Evolutionary conservation across 30 jellyfish, hydroid and myxozoan species (phyloP).

Genomic region (Aurelia coerulea): DNA sequence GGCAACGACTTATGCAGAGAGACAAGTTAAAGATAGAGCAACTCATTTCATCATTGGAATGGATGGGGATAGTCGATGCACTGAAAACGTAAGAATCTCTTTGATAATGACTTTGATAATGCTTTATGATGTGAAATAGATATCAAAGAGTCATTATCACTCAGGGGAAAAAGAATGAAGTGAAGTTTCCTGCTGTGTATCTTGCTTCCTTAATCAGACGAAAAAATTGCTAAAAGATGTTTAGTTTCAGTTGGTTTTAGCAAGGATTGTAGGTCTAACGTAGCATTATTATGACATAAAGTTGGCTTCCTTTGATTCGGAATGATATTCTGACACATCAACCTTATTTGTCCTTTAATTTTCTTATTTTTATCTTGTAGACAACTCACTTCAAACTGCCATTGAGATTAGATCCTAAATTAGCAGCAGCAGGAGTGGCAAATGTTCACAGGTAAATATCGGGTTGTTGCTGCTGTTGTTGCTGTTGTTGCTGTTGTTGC

Average conservation of each 20-base stretch:
- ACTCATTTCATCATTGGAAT: slow-evolving; percentile 11
- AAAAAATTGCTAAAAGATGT: no score
- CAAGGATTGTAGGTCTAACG: no score
- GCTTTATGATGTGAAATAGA: no score
- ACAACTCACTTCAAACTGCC: background rate
- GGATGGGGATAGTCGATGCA: background rate
- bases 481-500: no score
- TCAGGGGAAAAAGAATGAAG: no score
- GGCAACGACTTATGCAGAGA: background rate
- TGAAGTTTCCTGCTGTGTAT: no score
- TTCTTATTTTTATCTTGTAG: background rate
- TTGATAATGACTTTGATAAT: background rate
- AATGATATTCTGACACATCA: no score
- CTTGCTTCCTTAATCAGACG: no score
- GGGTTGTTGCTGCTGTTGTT: no score
- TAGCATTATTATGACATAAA: no score
- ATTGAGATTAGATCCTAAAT: background rate
- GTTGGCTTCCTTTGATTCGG: no score
- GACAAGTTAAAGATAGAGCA: slow-evolving; percentile 6
- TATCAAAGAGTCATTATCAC: no score
- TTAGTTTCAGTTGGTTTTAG: background rate
- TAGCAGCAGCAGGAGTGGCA: background rate
- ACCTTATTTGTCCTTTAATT: background rate
- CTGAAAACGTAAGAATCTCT: slow-evolving; percentile 15
- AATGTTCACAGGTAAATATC: background rate